phyloP scores from a whole-genome alignment of 1,140 invertebrate species.

The Eufriesea mexicana region DNA sequence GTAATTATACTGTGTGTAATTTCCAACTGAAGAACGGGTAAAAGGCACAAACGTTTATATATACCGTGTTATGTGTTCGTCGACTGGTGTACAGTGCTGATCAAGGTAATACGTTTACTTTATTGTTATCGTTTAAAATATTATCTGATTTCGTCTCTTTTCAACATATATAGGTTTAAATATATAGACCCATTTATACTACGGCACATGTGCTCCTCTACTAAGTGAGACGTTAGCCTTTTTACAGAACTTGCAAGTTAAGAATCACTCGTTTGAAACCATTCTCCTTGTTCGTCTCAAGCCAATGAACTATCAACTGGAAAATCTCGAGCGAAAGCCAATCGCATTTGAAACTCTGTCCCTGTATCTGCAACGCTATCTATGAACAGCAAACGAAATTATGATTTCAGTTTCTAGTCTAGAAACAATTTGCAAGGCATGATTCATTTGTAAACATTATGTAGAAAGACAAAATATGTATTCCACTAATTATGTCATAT shows the following conservation, averaged over 20 bases:
- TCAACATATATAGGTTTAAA: not conserved
- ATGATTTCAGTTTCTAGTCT: not conserved
- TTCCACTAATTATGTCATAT: not conserved
- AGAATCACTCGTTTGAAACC: not conserved
- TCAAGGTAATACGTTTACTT: conserved; percentile 15
- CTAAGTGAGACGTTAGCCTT: not conserved
- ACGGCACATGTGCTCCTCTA: too few relatives aligned
- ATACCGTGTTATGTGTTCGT: not conserved
- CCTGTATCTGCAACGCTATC: not conserved
- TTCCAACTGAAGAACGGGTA: conserved; percentile 16
- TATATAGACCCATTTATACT: not conserved
- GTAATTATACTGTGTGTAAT: not conserved
- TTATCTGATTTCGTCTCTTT: not conserved
- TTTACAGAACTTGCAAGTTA: not conserved
- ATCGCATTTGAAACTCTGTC: not conserved
- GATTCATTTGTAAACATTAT: too few relatives aligned
- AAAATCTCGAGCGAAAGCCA: not conserved
- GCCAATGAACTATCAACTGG: not conserved
- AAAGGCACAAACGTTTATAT: conserved; percentile 7
- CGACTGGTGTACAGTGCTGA: not conserved
- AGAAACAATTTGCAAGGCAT: too few relatives aligned
- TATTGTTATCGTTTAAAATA: conserved; percentile 7
- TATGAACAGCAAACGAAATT: not conserved
- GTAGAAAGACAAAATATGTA: not conserved
- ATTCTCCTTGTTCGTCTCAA: not conserved